Conservation (phyloP, 2,797 vertebrate species). For the Stomatorhinus walkeri region DNA sequence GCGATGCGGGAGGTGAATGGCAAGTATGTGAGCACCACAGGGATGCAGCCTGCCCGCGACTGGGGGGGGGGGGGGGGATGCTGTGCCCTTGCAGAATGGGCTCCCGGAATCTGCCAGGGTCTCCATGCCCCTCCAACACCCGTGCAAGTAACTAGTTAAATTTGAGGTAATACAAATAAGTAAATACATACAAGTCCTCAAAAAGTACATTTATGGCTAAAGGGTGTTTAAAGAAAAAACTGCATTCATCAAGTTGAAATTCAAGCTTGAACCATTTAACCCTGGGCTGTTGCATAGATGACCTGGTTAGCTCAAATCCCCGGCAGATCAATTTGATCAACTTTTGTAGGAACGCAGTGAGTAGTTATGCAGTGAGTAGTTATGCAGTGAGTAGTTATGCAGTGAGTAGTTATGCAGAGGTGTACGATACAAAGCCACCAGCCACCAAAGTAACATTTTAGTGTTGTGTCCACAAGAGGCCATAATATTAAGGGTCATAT, state of each 20-base stretch:
- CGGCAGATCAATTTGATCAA: not conserved
- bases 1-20: not conserved
- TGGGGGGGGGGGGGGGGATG: not conserved
- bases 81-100: not conserved
- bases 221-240: not conserved
- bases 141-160: not conserved
- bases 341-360: not conserved
- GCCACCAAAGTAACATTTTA: not conserved
- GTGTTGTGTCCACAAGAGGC: not conserved
- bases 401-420: not conserved
- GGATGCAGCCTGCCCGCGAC: not conserved
- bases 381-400: not conserved
- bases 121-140: not conserved
- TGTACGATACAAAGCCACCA: not conserved
- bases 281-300: not conserved
- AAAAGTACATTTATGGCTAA: not conserved
- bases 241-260: not conserved
- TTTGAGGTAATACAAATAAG: not conserved
- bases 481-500: not conserved
- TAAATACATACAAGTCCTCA: not conserved
- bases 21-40: not conserved
- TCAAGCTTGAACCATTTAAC: not conserved
- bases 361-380: not conserved
- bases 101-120: not conserved
- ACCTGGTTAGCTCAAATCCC: not conserved